phyloP scores from a whole-genome alignment of 1,140 invertebrate genomes.

The Paralvinella palmiformis region DNA sequence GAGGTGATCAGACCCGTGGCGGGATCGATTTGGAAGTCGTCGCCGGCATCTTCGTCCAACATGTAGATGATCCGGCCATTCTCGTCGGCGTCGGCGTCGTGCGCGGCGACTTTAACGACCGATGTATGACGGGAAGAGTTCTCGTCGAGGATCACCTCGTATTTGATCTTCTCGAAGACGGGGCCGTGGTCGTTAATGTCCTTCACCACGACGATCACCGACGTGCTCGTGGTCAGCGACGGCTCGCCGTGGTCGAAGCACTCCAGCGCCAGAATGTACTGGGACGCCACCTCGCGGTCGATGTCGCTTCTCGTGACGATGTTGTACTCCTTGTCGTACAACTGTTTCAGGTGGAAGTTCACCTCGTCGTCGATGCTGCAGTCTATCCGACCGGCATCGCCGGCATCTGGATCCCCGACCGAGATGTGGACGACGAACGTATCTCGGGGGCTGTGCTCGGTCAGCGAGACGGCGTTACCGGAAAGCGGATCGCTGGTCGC shows the following conservation, averaged over 20 bases:
- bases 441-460: slow-evolving; percentile 2
- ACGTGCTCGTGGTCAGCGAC: background rate
- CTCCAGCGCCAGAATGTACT: background rate
- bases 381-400: background rate
- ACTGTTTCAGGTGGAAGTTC: background rate
- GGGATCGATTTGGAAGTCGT: background rate
- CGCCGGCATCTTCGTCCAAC: background rate
- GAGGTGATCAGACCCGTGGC: slow-evolving; percentile 76
- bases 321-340: slow-evolving; percentile 7
- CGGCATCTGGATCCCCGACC: slow-evolving; percentile 4
- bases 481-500: background rate
- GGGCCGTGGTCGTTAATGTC: slow-evolving; percentile 1
- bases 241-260: background rate
- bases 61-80: background rate
- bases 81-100: background rate
- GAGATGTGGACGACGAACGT: slow-evolving; percentile 3
- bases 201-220: background rate
- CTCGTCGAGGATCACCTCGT: slow-evolving; percentile 80
- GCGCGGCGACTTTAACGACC: slow-evolving; percentile 77
- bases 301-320: background rate
- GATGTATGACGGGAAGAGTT: slow-evolving; percentile 82
- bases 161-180: slow-evolving; percentile 66
- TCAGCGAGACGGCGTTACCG: background rate
- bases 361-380: background rate
- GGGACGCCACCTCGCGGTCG: background rate